phyloP scores from a whole-genome alignment of 2,888 invertebrate genomes.

The Cerastis leucographa region DNA sequence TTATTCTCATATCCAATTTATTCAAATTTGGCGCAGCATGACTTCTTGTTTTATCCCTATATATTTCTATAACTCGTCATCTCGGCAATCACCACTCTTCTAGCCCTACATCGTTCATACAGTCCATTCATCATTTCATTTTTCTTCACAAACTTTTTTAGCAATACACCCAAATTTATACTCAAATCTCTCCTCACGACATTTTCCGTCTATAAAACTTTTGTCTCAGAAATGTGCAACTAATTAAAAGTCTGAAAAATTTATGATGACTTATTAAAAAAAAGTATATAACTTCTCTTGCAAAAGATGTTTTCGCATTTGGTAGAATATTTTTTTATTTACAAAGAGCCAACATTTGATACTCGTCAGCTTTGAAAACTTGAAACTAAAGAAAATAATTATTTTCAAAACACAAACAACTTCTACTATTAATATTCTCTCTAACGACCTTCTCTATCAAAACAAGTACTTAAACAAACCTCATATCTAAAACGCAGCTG shows the following conservation, averaged over 20 bases:
- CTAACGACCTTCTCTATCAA: constrained; percentile 31
- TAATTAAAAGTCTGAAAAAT: background rate
- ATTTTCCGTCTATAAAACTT: background rate
- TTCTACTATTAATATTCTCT: background rate
- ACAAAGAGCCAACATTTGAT: background rate
- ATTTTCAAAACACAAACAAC: background rate
- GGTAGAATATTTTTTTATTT: background rate
- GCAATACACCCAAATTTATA: background rate
- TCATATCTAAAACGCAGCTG: background rate
- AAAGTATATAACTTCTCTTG: background rate
- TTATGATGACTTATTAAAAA: background rate
- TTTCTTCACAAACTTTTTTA: background rate
- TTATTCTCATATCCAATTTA: background rate
- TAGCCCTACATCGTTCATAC: background rate
- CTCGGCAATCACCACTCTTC: background rate
- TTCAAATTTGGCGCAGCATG: background rate
- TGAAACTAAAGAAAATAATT: background rate
- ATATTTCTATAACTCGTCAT: background rate
- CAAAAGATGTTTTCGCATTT: background rate
- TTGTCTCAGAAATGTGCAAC: background rate
- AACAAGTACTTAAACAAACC: constrained; percentile 25
- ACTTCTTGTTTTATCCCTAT: background rate
- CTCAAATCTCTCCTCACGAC: background rate
- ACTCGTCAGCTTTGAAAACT: background rate
- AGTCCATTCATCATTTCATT: background rate